phyloP scores from a whole-genome alignment of 2,888 invertebrate species.

The Criorhina ranunculi region DNA sequence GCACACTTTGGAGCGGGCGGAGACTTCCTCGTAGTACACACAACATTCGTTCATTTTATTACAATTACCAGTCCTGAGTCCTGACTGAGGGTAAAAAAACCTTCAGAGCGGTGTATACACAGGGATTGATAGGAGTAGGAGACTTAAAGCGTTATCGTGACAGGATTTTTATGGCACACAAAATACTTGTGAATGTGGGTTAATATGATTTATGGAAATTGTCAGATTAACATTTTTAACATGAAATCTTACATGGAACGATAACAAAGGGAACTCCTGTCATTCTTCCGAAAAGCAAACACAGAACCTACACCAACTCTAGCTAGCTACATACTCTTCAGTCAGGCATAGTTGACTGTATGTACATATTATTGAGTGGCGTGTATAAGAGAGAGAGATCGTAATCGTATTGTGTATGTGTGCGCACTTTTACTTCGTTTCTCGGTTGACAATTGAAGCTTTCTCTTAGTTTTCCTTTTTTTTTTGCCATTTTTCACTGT shows the following conservation, averaged over 20 bases:
- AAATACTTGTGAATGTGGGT: constrained; percentile 74
- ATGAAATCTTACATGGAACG: constrained; percentile 70
- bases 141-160: constrained; percentile 59
- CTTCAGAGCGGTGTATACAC: not conserved
- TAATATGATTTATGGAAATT: constrained; percentile 78
- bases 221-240: constrained; percentile 78
- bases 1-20: constrained; percentile 2
- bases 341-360: not conserved
- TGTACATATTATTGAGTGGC: not conserved
- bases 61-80: constrained; percentile 23
- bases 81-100: constrained; percentile 22
- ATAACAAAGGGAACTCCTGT: constrained; percentile 66
- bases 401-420: not conserved
- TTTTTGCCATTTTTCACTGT: constrained; percentile 37
- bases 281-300: constrained; percentile 48
- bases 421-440: not conserved
- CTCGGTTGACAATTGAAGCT: constrained; percentile 43
- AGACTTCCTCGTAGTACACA: constrained; percentile 17
- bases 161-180: constrained; percentile 58
- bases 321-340: no score
- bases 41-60: constrained; percentile 61
- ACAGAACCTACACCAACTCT: constrained; percentile 3
- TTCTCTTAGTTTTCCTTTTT: constrained; percentile 37
- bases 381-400: constrained; percentile 1
- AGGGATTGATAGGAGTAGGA: constrained; percentile 8